Evolutionary conservation across 1,140 invertebrate genomes (phyloP), one percentile per base, ranked within the genome.

Genomic region (Riptortus pedestris): DNA sequence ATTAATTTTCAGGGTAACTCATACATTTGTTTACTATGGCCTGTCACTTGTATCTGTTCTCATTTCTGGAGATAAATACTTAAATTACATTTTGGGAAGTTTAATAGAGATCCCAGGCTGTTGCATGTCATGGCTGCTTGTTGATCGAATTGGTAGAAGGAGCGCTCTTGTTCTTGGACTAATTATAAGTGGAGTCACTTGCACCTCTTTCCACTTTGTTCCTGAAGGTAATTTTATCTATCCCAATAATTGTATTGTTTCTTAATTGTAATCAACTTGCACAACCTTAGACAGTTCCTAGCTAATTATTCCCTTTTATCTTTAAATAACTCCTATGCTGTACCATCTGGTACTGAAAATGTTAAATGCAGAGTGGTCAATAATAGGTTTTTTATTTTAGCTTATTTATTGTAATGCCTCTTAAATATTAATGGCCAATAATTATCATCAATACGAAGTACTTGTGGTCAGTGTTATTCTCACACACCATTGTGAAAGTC

Each of bases 11-110:
- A 85, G 85, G 85, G 79, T 80, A n/a, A 80, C 84, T 2, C 85
- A 84, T 72, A 79, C 82, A 2, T 81, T 86, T 62, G 80, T 87
- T 1, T 89, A 82, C 68, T 88, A 87, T 69, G 87, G 85, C 2
- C 71, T 89, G 12, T 84, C 84, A 0, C 74, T 88, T n/a, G 86
- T 86, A 69, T 66, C 69, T 11, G 65, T 69, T 0, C 51, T 60
- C 7, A 63, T 72, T 20, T 65, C 52, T 14, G 69, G 70, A 1
- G 64, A 67, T 43, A 70, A 70, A 29, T 81, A 79, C 67, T 31
- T 80, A 5, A 81, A 79, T 64, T 81, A 81, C 70, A 68, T 75
- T 26, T 71, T 80, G n/a, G 73, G 75, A 20, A 77, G 74, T 26
- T 63, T 74, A 11, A 77, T 79, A 0, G 80, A 83, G 69, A 71